Conservation (phyloP, 1,140 invertebrate genomes). For the Tribolium castaneum region DNA sequence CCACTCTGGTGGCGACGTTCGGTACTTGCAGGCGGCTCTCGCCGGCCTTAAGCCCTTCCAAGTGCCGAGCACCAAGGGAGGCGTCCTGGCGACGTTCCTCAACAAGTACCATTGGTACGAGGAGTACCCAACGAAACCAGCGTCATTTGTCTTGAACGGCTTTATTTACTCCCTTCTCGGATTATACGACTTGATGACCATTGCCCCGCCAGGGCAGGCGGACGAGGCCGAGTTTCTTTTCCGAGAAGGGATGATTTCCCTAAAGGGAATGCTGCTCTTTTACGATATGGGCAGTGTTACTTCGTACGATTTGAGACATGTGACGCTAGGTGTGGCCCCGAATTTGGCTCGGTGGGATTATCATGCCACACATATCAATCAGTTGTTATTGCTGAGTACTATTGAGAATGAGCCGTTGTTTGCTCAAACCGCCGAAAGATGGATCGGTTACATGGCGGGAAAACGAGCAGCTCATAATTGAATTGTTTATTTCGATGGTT, state of each 20-base stretch:
- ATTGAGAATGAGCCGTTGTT: slow-evolving; percentile 89
- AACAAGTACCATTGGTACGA: slow-evolving; percentile 91
- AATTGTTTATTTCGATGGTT: slow-evolving; percentile 51
- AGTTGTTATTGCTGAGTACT: slow-evolving; percentile 89
- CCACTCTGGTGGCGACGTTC: slow-evolving; percentile 78
- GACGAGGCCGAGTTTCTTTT: slow-evolving; percentile 82
- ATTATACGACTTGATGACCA: slow-evolving; percentile 89
- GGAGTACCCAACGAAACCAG: slow-evolving; percentile 96
- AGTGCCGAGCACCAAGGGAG: slow-evolving; percentile 76
- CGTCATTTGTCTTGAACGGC: slow-evolving; percentile 97
- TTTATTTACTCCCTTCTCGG: slow-evolving; percentile 98
- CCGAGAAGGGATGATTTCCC: slow-evolving; percentile 86
- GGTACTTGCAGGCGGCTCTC: slow-evolving; percentile 85
- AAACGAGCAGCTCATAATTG: slow-evolving; percentile 92
- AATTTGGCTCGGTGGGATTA: slow-evolving; percentile 97
- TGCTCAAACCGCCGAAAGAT: slow-evolving; percentile 86
- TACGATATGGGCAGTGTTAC: slow-evolving; percentile 97
- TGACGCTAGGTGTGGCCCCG: slow-evolving; percentile 88
- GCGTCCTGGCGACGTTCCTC: slow-evolving; percentile 83
- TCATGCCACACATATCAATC: slow-evolving; percentile 98
- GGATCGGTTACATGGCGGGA: slow-evolving; percentile 97
- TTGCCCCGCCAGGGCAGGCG: slow-evolving; percentile 70
- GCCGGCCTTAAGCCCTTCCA: slow-evolving; percentile 85
- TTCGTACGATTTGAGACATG: slow-evolving; percentile 96
- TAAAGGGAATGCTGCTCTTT: slow-evolving; percentile 90